These are phyloP conservation scores for Rhizomys pruinosus DNA, from an alignment of 2,113 vertebrate species.

Conservation along the genomic window DNA sequence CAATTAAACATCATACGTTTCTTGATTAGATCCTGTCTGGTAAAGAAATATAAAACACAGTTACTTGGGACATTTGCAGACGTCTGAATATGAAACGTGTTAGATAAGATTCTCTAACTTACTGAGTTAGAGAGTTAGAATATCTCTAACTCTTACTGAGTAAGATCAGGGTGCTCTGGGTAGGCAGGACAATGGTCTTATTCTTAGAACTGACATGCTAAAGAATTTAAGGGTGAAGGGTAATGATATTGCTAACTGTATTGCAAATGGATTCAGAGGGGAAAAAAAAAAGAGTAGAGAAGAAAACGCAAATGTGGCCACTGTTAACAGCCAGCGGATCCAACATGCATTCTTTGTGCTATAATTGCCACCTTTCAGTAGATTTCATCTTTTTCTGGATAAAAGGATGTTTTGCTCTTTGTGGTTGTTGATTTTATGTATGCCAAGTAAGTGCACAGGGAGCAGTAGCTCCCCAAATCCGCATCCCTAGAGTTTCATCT, in stretches of 20 bases:
- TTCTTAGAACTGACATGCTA: not conserved
- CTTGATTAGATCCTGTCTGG: not conserved
- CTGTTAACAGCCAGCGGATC: conserved; percentile 1
- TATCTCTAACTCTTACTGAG: too few relatives aligned
- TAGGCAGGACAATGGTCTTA: conserved; percentile 16
- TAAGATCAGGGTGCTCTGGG: not conserved
- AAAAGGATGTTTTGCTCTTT: not conserved
- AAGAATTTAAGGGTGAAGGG: not conserved
- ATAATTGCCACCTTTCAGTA: conserved; percentile 6
- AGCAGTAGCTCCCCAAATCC: not conserved
- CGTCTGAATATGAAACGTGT: not conserved
- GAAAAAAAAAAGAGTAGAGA: not conserved
- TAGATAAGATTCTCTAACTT: not conserved
- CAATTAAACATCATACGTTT: not conserved
- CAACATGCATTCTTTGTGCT: not conserved
- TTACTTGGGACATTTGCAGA: not conserved
- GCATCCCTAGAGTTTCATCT: not conserved
- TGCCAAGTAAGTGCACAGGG: not conserved
- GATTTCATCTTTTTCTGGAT: not conserved
- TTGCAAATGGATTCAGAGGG: not conserved
- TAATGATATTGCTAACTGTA: not conserved
- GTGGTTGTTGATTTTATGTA: not conserved
- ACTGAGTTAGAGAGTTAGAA: not conserved
- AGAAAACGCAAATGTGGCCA: not conserved
- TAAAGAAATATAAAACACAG: not conserved